phyloP scores from a whole-genome alignment of 37 sponge, comb jelly and placozoan genomes.

The Cliona cf. orientalis region DNA sequence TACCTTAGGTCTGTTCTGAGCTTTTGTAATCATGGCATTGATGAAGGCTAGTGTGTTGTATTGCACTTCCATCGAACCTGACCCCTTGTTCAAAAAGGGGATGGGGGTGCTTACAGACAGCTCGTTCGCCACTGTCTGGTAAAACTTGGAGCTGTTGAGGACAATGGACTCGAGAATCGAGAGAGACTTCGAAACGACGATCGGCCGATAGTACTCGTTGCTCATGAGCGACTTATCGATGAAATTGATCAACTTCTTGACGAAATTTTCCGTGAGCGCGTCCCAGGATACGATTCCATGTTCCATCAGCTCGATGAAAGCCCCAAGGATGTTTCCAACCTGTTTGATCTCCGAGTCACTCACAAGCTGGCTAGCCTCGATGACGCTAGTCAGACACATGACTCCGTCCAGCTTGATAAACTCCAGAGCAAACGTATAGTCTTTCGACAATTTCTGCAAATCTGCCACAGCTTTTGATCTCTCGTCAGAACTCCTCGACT shows the following conservation, averaged over 20 bases:
- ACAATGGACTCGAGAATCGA: conserved; percentile 77
- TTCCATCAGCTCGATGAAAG: conserved; percentile 89
- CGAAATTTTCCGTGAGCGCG: conserved; percentile 68
- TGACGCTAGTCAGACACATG: conserved; percentile 37
- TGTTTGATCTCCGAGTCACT: conserved; percentile 30
- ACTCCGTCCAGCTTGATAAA: conserved; percentile 76
- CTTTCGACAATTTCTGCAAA: conserved; percentile 46
- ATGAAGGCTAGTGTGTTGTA: conserved; percentile 73
- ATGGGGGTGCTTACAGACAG: conserved; percentile 48
- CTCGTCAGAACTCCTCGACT: conserved; percentile 11
- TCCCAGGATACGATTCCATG: conserved; percentile 89
- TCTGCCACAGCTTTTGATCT: conserved; percentile 32
- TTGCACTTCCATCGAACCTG: conserved; percentile 43
- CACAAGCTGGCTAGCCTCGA: conserved; percentile 41
- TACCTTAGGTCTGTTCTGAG: conserved; percentile 17
- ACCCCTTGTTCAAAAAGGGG: conserved; percentile 25
- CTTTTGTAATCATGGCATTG: conserved; percentile 78
- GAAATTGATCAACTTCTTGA: conserved; percentile 81
- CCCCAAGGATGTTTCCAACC: conserved; percentile 51
- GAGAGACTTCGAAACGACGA: conserved; percentile 59
- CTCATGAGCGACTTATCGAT: conserved; percentile 45
- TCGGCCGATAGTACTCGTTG: conserved; percentile 36
- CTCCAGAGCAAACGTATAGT: conserved; percentile 66
- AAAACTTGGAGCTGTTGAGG: conserved; percentile 62
- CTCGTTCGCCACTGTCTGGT: conserved; percentile 38